Evolutionary conservation across 1,140 invertebrate genomes (phyloP).

Genomic region (Camponotus pennsylvanicus): DNA sequence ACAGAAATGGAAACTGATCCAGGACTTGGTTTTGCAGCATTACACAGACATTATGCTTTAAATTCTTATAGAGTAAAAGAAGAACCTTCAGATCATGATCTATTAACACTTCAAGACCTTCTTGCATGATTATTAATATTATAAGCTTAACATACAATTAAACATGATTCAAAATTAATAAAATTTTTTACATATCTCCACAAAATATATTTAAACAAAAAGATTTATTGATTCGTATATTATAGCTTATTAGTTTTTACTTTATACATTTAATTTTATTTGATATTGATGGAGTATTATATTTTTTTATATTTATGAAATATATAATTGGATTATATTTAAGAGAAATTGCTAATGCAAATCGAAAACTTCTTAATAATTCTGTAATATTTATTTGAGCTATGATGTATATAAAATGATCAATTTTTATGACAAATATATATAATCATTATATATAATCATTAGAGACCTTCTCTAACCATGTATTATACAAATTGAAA

Average conservation of each 20-base stretch:
- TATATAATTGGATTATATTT: neutral
- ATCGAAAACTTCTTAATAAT: conserved; percentile 26
- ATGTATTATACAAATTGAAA: neutral
- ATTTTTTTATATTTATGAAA: neutral
- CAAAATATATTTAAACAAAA: neutral
- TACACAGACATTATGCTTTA: conserved; percentile 81
- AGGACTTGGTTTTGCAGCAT: conserved; percentile 79
- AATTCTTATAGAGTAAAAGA: conserved; percentile 79
- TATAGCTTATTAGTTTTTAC: neutral
- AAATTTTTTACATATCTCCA: neutral
- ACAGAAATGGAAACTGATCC: conserved; percentile 82
- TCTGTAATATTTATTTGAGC: conserved; percentile 54
- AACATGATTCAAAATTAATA: conserved; percentile 15
- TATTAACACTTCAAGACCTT: conserved; percentile 80
- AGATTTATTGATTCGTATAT: neutral
- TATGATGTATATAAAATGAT: conserved; percentile 50
- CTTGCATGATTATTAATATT: conserved; percentile 59
- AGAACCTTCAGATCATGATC: conserved; percentile 81
- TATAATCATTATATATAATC: neutral
- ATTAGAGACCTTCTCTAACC: conserved; percentile 17
- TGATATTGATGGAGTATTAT: too few species aligned
- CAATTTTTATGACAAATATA: conserved; percentile 32
- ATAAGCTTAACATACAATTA: conserved; percentile 4
- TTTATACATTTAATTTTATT: too few species aligned
- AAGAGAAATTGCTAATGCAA: conserved; percentile 19